phyloP scores from a whole-genome alignment of 2,113 vertebrate genomes.

The Phoxinus phoxinus region DNA sequence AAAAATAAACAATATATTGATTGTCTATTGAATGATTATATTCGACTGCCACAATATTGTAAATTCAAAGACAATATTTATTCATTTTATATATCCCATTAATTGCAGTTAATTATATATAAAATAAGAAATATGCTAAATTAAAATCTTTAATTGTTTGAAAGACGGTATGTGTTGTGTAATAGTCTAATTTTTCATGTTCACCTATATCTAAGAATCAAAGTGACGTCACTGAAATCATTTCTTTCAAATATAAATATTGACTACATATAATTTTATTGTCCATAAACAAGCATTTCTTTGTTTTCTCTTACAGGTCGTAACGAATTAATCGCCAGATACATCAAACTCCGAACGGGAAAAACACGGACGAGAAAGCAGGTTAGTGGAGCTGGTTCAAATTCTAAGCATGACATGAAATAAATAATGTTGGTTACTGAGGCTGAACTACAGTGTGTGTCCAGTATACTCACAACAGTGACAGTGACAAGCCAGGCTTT shows the following conservation, averaged over 20 bases:
- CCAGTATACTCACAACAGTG: not conserved
- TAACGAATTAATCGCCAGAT: conserved; percentile 99
- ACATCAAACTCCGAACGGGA: conserved; percentile 98
- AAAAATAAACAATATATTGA: not conserved
- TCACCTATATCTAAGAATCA: not conserved
- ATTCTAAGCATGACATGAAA: not conserved
- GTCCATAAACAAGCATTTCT: not conserved
- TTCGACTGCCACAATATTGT: not conserved
- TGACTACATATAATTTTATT: not conserved
- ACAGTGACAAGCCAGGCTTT: not conserved
- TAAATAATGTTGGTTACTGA: not conserved
- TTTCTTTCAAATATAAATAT: not conserved
- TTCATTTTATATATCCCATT: not conserved
- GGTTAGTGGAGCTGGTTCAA: conserved; percentile 78
- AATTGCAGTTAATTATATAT: not conserved
- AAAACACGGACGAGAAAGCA: conserved; percentile 99
- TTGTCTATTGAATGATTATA: not conserved
- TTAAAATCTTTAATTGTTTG: not conserved
- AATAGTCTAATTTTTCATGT: not conserved
- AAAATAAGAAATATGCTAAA: not conserved
- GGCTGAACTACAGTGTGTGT: not conserved
- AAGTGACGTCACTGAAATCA: not conserved
- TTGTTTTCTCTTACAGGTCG: conserved; percentile 80
- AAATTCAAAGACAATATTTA: too few relatives aligned
- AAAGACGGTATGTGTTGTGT: not conserved